phyloP scores from a whole-genome alignment of 2,113 vertebrate species.

The Taxidea taxus region DNA sequence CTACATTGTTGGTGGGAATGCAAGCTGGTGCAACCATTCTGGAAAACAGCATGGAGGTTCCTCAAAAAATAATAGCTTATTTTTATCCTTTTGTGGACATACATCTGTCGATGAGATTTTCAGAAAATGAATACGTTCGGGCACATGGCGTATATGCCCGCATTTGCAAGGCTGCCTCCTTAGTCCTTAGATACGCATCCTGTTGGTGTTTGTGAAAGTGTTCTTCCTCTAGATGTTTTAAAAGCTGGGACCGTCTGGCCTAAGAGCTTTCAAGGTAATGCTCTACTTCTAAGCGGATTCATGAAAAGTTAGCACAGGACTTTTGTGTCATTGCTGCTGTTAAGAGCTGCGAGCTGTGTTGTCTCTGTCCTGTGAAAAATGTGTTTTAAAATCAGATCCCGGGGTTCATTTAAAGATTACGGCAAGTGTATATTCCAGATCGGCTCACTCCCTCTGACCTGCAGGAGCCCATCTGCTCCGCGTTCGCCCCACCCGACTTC shows the following conservation, averaged over 20 bases:
- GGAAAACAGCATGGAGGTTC: too few relatives aligned
- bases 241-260: conserved; percentile 29
- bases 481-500: conserved; percentile 74
- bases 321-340: conserved; percentile 24
- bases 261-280: conserved; percentile 26
- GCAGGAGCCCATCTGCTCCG: conserved; percentile 84
- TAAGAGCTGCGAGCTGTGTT: conserved; percentile 40
- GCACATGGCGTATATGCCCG: background rate
- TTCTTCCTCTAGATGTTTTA: background rate
- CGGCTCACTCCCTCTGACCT: conserved; percentile 85
- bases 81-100: background rate
- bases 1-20: too few relatives aligned
- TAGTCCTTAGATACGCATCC: background rate
- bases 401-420: conserved; percentile 80
- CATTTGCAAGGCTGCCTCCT: background rate
- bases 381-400: conserved; percentile 74
- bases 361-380: conserved; percentile 55
- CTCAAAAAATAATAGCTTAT: background rate
- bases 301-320: conserved; percentile 16
- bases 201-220: background rate
- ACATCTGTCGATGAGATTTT: background rate
- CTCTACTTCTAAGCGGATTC: background rate
- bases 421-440: conserved; percentile 79
- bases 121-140: background rate
- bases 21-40: too few relatives aligned